Evolutionary conservation across 2,888 invertebrate species (phyloP).

Genomic region (Caenorhabditis afra): DNA sequence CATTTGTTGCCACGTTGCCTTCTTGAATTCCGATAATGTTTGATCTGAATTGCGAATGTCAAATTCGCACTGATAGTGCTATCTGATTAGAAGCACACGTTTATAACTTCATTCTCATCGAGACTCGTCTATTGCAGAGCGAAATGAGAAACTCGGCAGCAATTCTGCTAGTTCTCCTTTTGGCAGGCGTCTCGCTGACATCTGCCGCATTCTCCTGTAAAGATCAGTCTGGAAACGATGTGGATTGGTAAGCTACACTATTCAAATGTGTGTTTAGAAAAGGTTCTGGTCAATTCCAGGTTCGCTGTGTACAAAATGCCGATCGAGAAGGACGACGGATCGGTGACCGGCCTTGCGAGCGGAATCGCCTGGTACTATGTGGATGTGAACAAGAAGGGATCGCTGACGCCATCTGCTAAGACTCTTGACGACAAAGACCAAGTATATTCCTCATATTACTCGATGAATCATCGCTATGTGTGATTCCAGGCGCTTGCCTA

Average conservation of each 20-base stretch:
- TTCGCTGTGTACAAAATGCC: slow-evolving; percentile 76
- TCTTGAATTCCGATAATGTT: slow-evolving; percentile 31
- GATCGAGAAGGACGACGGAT: slow-evolving; percentile 65
- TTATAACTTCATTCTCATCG: slow-evolving; percentile 28
- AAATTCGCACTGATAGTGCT: slow-evolving; percentile 16
- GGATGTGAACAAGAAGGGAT: slow-evolving; percentile 69
- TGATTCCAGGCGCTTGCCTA: slow-evolving; percentile 71
- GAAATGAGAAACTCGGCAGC: slow-evolving; percentile 12
- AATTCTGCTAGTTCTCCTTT: slow-evolving; percentile 22
- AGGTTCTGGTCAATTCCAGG: slow-evolving; percentile 60
- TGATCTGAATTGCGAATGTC: slow-evolving; percentile 33
- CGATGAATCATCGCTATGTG: not conserved
- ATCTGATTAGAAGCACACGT: slow-evolving; percentile 37
- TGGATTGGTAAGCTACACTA: slow-evolving; percentile 69
- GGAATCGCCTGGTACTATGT: slow-evolving; percentile 75
- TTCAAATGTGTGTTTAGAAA: no score
- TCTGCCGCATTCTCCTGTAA: slow-evolving; percentile 70
- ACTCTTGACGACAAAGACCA: slow-evolving; percentile 67
- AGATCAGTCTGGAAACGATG: slow-evolving; percentile 73
- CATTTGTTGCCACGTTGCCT: not conserved
- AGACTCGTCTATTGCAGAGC: slow-evolving; percentile 23
- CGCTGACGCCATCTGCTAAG: slow-evolving; percentile 66
- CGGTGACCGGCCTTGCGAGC: slow-evolving; percentile 63
- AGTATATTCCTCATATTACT: slow-evolving; percentile 29
- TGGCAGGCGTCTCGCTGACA: slow-evolving; percentile 22